Evolutionary conservation across 1,140 invertebrate species (phyloP).

Genomic region (Episyrphus balteatus): DNA sequence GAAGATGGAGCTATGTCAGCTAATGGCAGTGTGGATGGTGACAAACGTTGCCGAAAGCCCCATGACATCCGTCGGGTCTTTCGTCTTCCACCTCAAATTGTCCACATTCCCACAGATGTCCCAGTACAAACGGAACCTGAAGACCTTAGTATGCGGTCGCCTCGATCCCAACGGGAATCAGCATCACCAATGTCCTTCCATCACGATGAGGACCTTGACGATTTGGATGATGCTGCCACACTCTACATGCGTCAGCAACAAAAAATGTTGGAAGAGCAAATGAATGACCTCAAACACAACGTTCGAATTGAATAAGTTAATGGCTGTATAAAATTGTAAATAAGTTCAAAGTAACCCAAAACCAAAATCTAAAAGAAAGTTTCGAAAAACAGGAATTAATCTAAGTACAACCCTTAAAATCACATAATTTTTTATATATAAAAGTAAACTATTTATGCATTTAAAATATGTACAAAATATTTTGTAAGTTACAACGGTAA

Average conservation of each 20-base stretch:
- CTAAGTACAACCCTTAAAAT: too few relatives aligned
- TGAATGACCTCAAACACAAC: too few relatives aligned
- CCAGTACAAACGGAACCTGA: conserved; percentile 81
- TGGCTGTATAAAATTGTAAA: too few relatives aligned
- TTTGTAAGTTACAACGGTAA: background rate
- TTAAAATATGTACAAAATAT: too few relatives aligned
- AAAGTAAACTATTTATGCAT: too few relatives aligned
- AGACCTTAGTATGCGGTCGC: conserved; percentile 57
- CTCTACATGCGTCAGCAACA: conserved; percentile 27
- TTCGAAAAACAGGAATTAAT: too few relatives aligned
- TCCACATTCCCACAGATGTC: conserved; percentile 31
- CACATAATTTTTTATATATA: too few relatives aligned
- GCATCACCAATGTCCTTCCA: conserved; percentile 12
- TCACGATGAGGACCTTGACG: conserved; percentile 33
- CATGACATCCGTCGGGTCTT: conserved; percentile 41
- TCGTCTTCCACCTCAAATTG: conserved; percentile 28
- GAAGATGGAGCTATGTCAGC: conserved; percentile 26
- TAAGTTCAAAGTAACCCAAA: too few relatives aligned
- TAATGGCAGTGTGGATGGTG: conserved; percentile 18
- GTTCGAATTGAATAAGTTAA: too few relatives aligned
- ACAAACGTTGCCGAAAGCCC: conserved; percentile 37
- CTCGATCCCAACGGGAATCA: conserved; percentile 15
- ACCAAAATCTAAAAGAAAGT: too few relatives aligned
- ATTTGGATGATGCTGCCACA: conserved; percentile 31
- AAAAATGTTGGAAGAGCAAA: conserved; percentile 4